A percentile compares a stretch with the other conserved stretches of the same genome.
These are phyloP conservation scores for Rhagonycha fulva DNA, from an alignment of 2,888 invertebrate genomes.

Conservation along the genomic window DNA sequence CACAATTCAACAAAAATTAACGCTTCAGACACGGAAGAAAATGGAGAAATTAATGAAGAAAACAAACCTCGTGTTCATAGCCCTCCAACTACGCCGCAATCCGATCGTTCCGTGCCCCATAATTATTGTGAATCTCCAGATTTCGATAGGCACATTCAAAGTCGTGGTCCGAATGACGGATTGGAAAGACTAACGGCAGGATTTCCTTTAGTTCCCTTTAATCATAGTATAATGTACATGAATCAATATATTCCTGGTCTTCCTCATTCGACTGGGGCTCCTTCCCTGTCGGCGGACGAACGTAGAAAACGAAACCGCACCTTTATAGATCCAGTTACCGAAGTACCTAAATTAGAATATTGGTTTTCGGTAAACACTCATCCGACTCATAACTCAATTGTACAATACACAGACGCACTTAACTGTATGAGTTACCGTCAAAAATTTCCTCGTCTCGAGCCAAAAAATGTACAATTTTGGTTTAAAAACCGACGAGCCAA, in stretches of 20 bases:
- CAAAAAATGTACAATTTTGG: constrained; percentile 99
- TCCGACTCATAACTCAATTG: constrained; percentile 95
- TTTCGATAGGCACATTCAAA: constrained; percentile 43
- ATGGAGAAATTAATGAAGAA: constrained; percentile 48
- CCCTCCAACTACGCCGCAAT: constrained; percentile 32
- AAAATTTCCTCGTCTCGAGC: constrained; percentile 97
- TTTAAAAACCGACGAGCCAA: constrained; percentile 98
- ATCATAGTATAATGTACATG: constrained; percentile 91
- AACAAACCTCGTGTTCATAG: constrained; percentile 40
- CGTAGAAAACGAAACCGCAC: constrained; percentile 94
- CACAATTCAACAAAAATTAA: constrained; percentile 63
- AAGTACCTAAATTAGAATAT: constrained; percentile 90
- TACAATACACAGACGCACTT: constrained; percentile 96
- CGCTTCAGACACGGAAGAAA: constrained; percentile 62
- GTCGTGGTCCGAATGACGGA: constrained; percentile 48
- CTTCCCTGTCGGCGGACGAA: constrained; percentile 76
- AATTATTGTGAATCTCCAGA: constrained; percentile 49
- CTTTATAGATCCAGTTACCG: constrained; percentile 98
- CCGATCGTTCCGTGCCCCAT: constrained; percentile 41
- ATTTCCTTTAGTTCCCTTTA: constrained; percentile 84
- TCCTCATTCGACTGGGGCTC: constrained; percentile 56
- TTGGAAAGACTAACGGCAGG: constrained; percentile 56
- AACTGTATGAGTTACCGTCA: constrained; percentile 97
- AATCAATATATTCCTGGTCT: constrained; percentile 80
- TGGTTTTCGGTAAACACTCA: constrained; percentile 99